Conservation (phyloP, 2,113 vertebrate species). For the Pomatostomus ruficeps region DNA sequence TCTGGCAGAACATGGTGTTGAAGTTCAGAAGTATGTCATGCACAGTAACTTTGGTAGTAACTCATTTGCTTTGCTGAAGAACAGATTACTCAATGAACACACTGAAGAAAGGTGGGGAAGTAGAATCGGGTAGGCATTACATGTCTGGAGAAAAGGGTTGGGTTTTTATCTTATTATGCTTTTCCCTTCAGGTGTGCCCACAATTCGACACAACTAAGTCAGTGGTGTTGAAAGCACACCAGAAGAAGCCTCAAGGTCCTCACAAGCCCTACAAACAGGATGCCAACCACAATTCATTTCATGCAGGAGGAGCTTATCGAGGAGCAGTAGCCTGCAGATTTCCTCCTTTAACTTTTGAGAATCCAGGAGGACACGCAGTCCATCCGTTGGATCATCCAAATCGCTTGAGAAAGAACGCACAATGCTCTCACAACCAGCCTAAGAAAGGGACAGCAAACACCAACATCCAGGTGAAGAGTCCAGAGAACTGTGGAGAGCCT, state of each 20-base stretch:
- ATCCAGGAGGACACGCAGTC: not conserved
- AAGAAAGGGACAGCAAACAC: not conserved
- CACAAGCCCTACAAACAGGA: not conserved
- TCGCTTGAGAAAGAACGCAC: not conserved
- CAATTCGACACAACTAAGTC: conserved; percentile 74
- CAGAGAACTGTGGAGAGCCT: not conserved
- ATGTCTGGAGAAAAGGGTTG: not conserved
- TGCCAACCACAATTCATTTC: not conserved
- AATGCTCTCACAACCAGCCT: not conserved
- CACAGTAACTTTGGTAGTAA: not conserved
- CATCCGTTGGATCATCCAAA: accelerated
- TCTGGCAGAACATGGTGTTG: not conserved
- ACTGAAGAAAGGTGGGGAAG: not conserved
- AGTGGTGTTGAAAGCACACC: not conserved
- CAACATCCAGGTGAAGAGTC: not conserved
- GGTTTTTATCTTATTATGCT: not conserved
- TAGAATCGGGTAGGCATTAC: not conserved
- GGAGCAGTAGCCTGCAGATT: conserved; percentile 73
- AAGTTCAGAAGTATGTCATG: not conserved
- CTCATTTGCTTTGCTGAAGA: not conserved
- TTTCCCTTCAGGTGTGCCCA: conserved; percentile 75
- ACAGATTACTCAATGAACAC: not conserved
- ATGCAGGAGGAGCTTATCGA: not conserved
- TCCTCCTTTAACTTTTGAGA: conserved; percentile 74
- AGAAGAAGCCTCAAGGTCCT: not conserved